These are phyloP conservation scores for Hypanus sabinus DNA, from an alignment of 2,113 vertebrate species.

Conservation along the genomic window DNA sequence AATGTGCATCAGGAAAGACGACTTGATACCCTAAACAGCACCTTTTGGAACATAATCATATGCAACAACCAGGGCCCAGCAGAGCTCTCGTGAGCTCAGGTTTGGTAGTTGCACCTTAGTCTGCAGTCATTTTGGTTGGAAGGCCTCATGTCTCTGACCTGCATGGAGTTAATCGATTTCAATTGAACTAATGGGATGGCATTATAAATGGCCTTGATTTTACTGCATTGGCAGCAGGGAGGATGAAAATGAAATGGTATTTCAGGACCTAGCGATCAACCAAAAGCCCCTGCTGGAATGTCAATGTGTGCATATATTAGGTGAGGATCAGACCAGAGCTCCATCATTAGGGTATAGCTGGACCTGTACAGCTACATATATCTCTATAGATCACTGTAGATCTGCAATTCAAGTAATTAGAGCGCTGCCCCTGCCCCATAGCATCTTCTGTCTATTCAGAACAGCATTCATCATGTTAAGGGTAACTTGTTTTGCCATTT, in stretches of 20 bases:
- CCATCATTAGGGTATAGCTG: background rate
- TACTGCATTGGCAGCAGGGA: background rate
- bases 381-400: background rate
- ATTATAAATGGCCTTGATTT: background rate
- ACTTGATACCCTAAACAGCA: too few relatives aligned
- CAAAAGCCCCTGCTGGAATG: background rate
- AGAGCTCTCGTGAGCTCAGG: background rate
- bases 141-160: background rate
- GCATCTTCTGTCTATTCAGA: background rate
- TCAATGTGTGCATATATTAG: background rate
- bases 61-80: background rate
- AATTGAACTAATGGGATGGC: background rate
- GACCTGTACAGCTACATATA: background rate
- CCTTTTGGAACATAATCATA: background rate
- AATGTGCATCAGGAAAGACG: background rate
- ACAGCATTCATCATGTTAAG: background rate
- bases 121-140: background rate
- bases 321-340: background rate
- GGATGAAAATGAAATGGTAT: background rate
- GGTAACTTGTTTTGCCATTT: background rate
- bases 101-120: background rate
- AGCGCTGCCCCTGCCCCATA: background rate
- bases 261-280: background rate
- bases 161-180: background rate
- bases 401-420: background rate